phyloP scores from a whole-genome alignment of 2,888 invertebrate species.

The Epinotia ramella region DNA sequence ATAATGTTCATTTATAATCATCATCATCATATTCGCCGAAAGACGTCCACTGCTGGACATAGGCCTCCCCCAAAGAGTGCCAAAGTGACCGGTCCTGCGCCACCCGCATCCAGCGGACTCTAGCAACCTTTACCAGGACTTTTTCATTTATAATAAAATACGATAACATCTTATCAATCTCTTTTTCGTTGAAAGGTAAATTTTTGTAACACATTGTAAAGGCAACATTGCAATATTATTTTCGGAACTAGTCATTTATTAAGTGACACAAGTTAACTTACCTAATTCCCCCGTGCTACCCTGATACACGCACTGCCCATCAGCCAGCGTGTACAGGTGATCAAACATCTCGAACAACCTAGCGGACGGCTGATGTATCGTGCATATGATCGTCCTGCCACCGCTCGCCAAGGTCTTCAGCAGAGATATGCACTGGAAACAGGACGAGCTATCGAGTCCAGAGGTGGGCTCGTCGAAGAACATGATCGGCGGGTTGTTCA shows the following conservation, averaged over 20 bases:
- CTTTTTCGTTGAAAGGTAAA: too few relatives aligned
- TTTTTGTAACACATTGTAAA: too few relatives aligned
- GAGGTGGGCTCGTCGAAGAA: slow-evolving; percentile 99
- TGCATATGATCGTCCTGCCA: slow-evolving; percentile 97
- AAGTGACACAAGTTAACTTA: slow-evolving; percentile 65
- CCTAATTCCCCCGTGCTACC: slow-evolving; percentile 95
- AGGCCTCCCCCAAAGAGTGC: too few relatives aligned
- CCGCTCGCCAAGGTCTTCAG: slow-evolving; percentile 95
- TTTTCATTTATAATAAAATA: neutral
- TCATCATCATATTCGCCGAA: too few relatives aligned
- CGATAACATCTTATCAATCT: neutral
- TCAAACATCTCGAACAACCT: slow-evolving; percentile 98
- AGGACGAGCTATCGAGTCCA: slow-evolving; percentile 97
- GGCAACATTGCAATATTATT: too few relatives aligned
- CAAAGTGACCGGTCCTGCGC: too few relatives aligned
- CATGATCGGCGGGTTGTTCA: slow-evolving; percentile 99
- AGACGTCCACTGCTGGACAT: too few relatives aligned
- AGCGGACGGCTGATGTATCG: slow-evolving; percentile 98
- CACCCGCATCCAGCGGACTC: too few relatives aligned
- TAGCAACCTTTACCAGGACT: too few relatives aligned
- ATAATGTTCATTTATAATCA: too few relatives aligned
- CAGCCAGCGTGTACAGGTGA: slow-evolving; percentile 96
- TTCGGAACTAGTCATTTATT: neutral
- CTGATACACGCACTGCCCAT: slow-evolving; percentile 97
- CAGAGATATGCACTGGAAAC: slow-evolving; percentile 96